Conservation (phyloP, 2,888 invertebrate species). For the Chydorus sphaericus region DNA sequence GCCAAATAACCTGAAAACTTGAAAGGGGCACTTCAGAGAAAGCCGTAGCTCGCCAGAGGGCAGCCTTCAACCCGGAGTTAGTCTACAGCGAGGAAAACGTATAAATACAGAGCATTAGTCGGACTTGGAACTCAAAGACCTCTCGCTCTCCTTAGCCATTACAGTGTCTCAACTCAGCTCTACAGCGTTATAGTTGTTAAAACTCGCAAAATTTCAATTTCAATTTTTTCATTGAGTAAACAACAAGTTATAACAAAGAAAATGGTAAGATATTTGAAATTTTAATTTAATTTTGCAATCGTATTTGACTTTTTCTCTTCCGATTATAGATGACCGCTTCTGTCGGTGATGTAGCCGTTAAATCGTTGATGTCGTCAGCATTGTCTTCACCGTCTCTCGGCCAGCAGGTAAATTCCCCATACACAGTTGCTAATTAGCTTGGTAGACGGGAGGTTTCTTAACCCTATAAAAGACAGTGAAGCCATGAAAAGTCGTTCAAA, state of each 20-base stretch:
- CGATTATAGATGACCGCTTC: not conserved
- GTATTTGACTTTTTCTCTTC: not conserved
- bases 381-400: not conserved
- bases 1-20: no score
- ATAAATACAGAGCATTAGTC: not conserved
- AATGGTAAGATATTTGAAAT: not conserved
- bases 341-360: not conserved
- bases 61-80: not conserved
- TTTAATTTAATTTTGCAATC: not conserved
- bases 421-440: no score
- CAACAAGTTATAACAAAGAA: not conserved
- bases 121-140: not conserved
- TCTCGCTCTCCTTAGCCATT: not conserved
- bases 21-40: no score
- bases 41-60: no score
- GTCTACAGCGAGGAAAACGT: not conserved
- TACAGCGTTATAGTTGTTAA: no score
- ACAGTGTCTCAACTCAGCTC: not conserved
- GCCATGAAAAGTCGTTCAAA: no score
- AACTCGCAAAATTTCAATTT: not conserved
- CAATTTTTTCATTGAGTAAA: not conserved
- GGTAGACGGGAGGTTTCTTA: no score
- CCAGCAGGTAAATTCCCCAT: not conserved
- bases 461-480: no score
- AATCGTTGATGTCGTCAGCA: not conserved